These are phyloP conservation scores for Clarias gariepinus DNA, from an alignment of 2,113 vertebrate genomes.

Conservation along the genomic window DNA sequence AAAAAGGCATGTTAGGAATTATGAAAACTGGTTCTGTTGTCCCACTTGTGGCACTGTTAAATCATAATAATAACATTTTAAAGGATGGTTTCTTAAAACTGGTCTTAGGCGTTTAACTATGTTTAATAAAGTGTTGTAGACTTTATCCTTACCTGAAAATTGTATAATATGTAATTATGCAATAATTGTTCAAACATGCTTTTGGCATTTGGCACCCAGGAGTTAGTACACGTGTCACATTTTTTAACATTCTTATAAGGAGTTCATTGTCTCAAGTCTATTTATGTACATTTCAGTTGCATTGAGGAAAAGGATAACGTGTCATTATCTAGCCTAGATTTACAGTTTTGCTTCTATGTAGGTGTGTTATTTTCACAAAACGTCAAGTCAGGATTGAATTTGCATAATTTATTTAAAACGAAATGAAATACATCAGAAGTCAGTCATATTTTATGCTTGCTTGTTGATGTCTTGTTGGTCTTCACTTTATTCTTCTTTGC, in stretches of 20 bases:
- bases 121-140: too few species aligned
- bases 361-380: background rate
- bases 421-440: constrained; percentile 52
- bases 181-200: too few species aligned
- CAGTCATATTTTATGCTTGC: constrained; percentile 68
- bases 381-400: background rate
- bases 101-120: too few species aligned
- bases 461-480: constrained; percentile 40
- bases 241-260: too few species aligned
- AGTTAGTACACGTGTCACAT: too few species aligned
- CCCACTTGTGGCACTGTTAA: too few species aligned
- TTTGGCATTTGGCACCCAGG: background rate
- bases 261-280: constrained; percentile 78
- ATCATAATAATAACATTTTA: too few species aligned
- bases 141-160: too few species aligned
- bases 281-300: background rate
- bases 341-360: background rate
- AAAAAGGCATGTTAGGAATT: too few species aligned
- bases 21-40: too few species aligned
- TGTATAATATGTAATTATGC: too few species aligned
- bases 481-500: constrained; percentile 24
- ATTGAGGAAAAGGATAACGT: background rate
- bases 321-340: background rate
- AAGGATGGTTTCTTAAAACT: too few species aligned
- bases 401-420: constrained; percentile 22